Evolutionary conservation across 2,888 invertebrate species (phyloP), one percentile per base, ranked within the genome.

Genomic region (Zygothrica quintamaculata): DNA sequence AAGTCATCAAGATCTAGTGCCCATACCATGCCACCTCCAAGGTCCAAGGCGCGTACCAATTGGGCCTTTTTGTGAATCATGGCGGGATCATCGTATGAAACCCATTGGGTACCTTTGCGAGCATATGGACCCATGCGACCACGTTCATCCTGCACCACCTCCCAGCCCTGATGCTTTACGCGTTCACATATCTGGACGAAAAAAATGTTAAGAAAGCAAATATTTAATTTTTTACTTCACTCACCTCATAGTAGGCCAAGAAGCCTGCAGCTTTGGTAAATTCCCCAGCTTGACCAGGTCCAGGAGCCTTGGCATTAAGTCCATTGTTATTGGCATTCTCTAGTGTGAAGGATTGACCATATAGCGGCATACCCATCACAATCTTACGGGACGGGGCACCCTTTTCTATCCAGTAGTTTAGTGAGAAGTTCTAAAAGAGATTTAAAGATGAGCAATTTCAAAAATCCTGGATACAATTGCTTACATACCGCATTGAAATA

Each of bases 21-120:
- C 97, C 97, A 97, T 37, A 97, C 94, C 97, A 97, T 97, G 12
- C 96, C 97, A 58, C 97, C 97, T 9, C 95, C 97, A 12, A 98
- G 92, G 65, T 94, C 93, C 90, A 96, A 92, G 9, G 94, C 93
- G 65, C 95, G 93, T 29, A 97, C 94, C 81, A 94, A 95, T 79
- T 96, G 94, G 0, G 96, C 95, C 92, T 98, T 98, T 69, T 93
- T 93, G 65, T 93, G 93, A 37, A 98, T 94, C 91, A 95, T 97
- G 26, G 94, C 94, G 6, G 93, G 92, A 87, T 98, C 97, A 88
- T 98, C 98, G 84, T 93, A 98, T 1, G 96, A 95, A 13, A 97
- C 97, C 98, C 98, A 98, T 88, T 98, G 97, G 84, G 95, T 95
- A 40, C 94, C 96, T 84, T 96, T 95, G 87, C 94, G 95, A 0